phyloP scores from a whole-genome alignment of 2,113 vertebrate species.

The Trogon melanurus region DNA sequence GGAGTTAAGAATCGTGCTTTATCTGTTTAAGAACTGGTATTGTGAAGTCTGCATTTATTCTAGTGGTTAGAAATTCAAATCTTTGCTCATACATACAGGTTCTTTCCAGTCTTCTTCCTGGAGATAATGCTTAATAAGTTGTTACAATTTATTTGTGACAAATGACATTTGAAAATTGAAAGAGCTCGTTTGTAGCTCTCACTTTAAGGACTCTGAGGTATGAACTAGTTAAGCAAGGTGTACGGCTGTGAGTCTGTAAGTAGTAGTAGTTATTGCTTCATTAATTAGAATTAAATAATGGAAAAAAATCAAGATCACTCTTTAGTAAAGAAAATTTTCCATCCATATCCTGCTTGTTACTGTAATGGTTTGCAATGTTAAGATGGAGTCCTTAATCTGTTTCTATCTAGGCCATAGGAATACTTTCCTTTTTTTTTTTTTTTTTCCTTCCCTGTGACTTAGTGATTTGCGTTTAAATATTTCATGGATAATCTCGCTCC shows the following conservation, averaged over 20 bases:
- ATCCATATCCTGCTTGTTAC: not conserved
- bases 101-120: not conserved
- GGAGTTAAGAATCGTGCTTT: not conserved
- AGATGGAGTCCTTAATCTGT: not conserved
- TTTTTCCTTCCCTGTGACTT: not conserved
- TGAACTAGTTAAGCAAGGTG: not conserved
- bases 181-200: not conserved
- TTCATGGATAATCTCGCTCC: not conserved
- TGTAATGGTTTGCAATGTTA: not conserved
- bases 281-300: not conserved
- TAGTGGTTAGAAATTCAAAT: not conserved
- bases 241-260: not conserved
- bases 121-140: not conserved
- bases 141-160: not conserved
- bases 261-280: not conserved
- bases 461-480: not conserved
- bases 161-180: not conserved
- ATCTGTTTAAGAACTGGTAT: not conserved
- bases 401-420: not conserved
- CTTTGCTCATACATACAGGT: not conserved
- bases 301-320: not conserved
- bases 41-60: not conserved
- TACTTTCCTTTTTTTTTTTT: not conserved
- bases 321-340: not conserved
- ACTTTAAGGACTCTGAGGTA: not conserved